Evolutionary conservation across 64 coral and sea anemone species (phyloP).

Genomic region (Exaiptasia diaphana): DNA sequence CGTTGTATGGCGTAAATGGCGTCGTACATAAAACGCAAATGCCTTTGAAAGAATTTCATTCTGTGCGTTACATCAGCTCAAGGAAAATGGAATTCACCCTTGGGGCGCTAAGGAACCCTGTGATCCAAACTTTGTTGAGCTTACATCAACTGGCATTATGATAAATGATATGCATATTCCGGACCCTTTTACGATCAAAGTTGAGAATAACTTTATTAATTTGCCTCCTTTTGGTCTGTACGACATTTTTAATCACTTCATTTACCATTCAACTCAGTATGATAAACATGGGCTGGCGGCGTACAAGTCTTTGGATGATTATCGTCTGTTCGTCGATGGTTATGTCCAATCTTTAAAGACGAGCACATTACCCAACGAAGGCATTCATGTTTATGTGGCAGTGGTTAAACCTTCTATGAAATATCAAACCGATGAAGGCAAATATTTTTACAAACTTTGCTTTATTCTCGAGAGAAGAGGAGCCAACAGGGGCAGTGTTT

Average conservation of each 20-base stretch:
- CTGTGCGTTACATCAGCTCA: not conserved
- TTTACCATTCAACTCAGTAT: not conserved
- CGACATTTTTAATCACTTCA: not conserved
- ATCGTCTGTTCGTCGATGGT: not conserved
- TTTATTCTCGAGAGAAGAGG: constrained; percentile 37
- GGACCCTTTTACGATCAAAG: constrained; percentile 4
- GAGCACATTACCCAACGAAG: not conserved
- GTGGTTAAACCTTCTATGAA: no score
- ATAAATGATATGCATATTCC: constrained; percentile 26
- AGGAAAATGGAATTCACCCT: not conserved
- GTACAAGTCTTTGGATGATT: not conserved
- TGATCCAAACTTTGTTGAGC: no score
- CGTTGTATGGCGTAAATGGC: not conserved
- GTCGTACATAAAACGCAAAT: not conserved
- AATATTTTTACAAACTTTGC: constrained; percentile 35
- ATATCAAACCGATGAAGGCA: not conserved
- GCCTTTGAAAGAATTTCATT: not conserved
- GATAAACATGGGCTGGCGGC: not conserved
- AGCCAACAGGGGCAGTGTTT: constrained; percentile 38
- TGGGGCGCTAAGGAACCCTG: no score
- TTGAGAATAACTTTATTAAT: not conserved
- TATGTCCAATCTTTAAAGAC: not conserved
- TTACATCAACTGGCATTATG: no score
- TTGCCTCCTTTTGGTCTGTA: not conserved
- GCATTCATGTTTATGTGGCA: constrained; percentile 35